phyloP scores from a whole-genome alignment of 2,888 invertebrate species.

The Sinohyriopsis cumingii region DNA sequence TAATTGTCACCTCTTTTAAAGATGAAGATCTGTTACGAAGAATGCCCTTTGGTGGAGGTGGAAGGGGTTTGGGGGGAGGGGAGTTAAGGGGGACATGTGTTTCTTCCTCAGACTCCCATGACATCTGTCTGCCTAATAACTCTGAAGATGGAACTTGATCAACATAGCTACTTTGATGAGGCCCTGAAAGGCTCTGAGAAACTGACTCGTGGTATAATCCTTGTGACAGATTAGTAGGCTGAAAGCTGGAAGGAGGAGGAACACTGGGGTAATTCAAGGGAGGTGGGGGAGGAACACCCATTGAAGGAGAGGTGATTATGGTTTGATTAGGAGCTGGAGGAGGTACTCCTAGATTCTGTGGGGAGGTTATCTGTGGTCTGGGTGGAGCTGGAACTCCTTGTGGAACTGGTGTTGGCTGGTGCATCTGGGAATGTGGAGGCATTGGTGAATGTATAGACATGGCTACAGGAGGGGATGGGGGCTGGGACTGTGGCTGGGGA shows the following conservation, averaged over 20 bases:
- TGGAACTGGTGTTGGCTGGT: neutral
- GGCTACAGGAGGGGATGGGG: slow-evolving; percentile 9
- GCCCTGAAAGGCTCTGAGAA: too few relatives aligned
- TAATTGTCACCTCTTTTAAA: slow-evolving; percentile 39
- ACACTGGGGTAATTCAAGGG: neutral
- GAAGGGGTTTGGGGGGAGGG: slow-evolving; percentile 19
- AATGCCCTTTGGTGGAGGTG: slow-evolving; percentile 42
- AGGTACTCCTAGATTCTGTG: neutral
- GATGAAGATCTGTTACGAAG: slow-evolving; percentile 44
- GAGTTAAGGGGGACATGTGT: neutral
- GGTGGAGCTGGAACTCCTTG: neutral
- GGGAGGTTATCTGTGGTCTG: slow-evolving; percentile 2
- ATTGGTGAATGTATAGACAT: neutral
- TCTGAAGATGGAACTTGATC: too few relatives aligned
- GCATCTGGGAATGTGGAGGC: slow-evolving; percentile 1
- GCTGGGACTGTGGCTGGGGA: slow-evolving; percentile 18
- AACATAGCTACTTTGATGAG: too few relatives aligned
- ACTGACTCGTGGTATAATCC: slow-evolving; percentile 1
- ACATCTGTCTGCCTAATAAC: slow-evolving; percentile 6
- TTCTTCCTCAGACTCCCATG: neutral
- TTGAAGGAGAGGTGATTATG: neutral
- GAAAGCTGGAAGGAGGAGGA: slow-evolving; percentile 3
- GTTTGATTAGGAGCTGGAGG: slow-evolving; percentile 1
- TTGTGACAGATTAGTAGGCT: slow-evolving; percentile 2
- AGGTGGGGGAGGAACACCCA: neutral